phyloP scores from a whole-genome alignment of 2,797 vertebrate species.

The Rhadinocentrus ornatus region DNA sequence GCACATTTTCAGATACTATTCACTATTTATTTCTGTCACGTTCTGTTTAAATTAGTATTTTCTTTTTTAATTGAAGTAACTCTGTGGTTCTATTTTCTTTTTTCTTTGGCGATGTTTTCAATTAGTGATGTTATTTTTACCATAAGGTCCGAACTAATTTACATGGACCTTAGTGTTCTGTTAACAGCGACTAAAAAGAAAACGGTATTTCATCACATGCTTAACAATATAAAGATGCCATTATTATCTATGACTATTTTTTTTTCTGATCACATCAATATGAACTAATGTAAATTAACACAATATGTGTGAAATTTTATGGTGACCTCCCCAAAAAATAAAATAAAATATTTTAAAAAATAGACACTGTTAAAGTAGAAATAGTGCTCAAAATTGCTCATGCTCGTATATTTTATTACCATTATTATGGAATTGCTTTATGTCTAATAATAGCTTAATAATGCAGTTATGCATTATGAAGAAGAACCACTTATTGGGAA shows the following conservation, averaged over 20 bases:
- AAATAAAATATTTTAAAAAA: not conserved
- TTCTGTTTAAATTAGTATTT: not conserved
- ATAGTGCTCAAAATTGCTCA: too few species aligned
- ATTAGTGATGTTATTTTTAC: not conserved
- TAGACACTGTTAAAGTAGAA: not conserved
- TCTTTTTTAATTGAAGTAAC: not conserved
- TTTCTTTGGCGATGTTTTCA: conserved; percentile 11
- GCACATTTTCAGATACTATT: not conserved
- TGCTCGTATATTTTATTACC: not conserved
- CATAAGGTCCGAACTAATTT: not conserved
- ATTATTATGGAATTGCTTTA: not conserved
- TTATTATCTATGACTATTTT: not conserved
- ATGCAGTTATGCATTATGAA: not conserved
- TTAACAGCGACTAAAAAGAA: not conserved
- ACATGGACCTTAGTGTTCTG: not conserved
- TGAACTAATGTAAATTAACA: not conserved
- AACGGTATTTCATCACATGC: not conserved
- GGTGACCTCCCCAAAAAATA: not conserved
- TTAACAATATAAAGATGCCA: not conserved
- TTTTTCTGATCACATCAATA: not conserved
- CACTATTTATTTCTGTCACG: not conserved
- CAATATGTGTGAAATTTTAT: not conserved
- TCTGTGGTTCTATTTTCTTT: not conserved
- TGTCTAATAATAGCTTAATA: not conserved
- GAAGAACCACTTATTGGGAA: not conserved